phyloP scores from a whole-genome alignment of 1,140 invertebrate species.

The Saccostrea cuccullata region DNA sequence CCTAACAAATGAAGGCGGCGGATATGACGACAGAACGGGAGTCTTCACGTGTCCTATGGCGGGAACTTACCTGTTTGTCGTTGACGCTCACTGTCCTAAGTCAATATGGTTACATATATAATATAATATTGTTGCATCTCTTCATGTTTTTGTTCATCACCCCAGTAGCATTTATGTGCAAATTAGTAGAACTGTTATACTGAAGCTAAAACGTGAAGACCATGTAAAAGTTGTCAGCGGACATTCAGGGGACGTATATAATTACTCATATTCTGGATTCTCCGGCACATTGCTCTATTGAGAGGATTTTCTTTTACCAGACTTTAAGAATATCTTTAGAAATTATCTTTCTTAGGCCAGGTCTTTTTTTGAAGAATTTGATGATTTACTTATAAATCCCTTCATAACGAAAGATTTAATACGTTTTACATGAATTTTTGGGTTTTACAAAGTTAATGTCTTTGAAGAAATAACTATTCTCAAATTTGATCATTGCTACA shows the following conservation, averaged over 20 bases:
- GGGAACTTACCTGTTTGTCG: not conserved
- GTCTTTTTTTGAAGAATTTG: too few species aligned
- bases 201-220: not conserved
- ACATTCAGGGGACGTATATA: not conserved
- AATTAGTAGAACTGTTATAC: not conserved
- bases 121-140: not conserved
- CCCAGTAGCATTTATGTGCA: not conserved
- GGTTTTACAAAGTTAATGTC: too few species aligned
- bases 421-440: too few species aligned
- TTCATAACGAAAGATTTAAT: too few species aligned
- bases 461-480: too few species aligned
- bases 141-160: not conserved
- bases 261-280: not conserved
- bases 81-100: not conserved
- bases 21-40: conserved; percentile 3
- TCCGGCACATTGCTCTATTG: not conserved
- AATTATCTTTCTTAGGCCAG: too few species aligned
- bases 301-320: not conserved
- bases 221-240: not conserved
- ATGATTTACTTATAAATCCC: too few species aligned
- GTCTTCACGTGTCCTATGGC: not conserved
- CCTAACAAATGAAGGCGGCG: not conserved
- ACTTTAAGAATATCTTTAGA: too few species aligned
- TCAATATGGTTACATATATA: not conserved
- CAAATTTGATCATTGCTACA: too few species aligned